A percentile compares a stretch with the other conserved stretches of the same genome.
These are phyloP conservation scores for Pterostichus niger DNA, from an alignment of 2,888 invertebrate genomes.

Conservation along the genomic window DNA sequence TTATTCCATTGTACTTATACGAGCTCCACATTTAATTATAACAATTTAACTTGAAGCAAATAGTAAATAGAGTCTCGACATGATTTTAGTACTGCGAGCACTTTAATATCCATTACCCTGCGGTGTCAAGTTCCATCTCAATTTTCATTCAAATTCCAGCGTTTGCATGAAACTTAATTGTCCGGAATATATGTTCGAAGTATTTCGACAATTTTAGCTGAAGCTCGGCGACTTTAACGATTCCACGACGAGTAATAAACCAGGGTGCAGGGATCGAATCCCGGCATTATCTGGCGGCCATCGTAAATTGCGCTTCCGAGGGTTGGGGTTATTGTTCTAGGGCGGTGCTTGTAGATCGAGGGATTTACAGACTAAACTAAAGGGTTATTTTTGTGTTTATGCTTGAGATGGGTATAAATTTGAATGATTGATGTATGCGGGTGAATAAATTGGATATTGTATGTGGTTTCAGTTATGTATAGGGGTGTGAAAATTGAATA, in stretches of 20 bases:
- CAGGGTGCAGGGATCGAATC: constrained; percentile 34
- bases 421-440: constrained; percentile 28
- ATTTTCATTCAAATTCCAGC: constrained; percentile 43
- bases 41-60: too few relatives aligned
- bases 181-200: constrained; percentile 61
- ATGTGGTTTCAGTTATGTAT: constrained; percentile 19
- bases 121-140: too few relatives aligned
- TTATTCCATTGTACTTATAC: too few relatives aligned
- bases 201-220: constrained; percentile 64
- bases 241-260: constrained; percentile 29
- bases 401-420: neutral
- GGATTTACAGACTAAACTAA: neutral
- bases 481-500: constrained; percentile 7
- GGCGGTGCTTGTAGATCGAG: neutral
- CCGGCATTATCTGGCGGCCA: constrained; percentile 39
- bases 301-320: constrained; percentile 20
- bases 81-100: too few relatives aligned
- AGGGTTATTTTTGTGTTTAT: constrained; percentile 10
- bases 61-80: too few relatives aligned
- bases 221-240: constrained; percentile 46
- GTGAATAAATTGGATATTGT: constrained; percentile 16
- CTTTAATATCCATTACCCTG: too few relatives aligned
- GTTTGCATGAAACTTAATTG: constrained; percentile 55
- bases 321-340: constrained; percentile 17
- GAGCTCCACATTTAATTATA: too few relatives aligned